Evolutionary conservation across 1,140 invertebrate genomes (phyloP).

Genomic region (Bilobella aurantiaca): DNA sequence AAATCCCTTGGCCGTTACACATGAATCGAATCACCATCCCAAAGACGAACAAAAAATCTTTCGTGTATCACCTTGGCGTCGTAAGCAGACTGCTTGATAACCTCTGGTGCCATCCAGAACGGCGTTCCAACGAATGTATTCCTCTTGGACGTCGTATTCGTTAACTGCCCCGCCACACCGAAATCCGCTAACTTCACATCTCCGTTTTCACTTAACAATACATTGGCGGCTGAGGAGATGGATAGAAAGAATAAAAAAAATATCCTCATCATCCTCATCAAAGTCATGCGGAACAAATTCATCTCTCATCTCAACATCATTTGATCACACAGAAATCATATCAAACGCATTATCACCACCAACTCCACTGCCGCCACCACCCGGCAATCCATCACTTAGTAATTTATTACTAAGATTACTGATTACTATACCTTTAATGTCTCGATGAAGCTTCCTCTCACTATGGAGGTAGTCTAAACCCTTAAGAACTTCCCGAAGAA

Average conservation of each 20-base stretch:
- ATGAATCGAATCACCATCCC: too few relatives aligned
- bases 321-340: too few relatives aligned
- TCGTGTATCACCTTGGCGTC: constrained; percentile 72
- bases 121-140: constrained; percentile 90
- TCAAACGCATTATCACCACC: too few relatives aligned
- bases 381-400: too few relatives aligned
- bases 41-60: neutral
- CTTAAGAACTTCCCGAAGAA: constrained; percentile 93
- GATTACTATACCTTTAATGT: constrained; percentile 91
- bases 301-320: too few relatives aligned
- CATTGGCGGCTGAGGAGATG: constrained; percentile 74
- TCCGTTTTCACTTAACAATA: constrained; percentile 92
- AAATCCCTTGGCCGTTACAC: neutral
- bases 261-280: constrained; percentile 5
- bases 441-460: constrained; percentile 93
- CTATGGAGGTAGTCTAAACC: constrained; percentile 97
- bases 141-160: constrained; percentile 95
- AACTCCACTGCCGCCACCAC: too few relatives aligned
- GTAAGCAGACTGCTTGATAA: constrained; percentile 97
- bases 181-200: constrained; percentile 97
- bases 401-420: constrained; percentile 14
- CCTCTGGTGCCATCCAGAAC: constrained; percentile 98
- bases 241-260: neutral
- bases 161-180: constrained; percentile 95
- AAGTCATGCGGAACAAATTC: neutral